Evolutionary conservation across 2,888 invertebrate species (phyloP).

Genomic region (Ptychoptera albimana): DNA sequence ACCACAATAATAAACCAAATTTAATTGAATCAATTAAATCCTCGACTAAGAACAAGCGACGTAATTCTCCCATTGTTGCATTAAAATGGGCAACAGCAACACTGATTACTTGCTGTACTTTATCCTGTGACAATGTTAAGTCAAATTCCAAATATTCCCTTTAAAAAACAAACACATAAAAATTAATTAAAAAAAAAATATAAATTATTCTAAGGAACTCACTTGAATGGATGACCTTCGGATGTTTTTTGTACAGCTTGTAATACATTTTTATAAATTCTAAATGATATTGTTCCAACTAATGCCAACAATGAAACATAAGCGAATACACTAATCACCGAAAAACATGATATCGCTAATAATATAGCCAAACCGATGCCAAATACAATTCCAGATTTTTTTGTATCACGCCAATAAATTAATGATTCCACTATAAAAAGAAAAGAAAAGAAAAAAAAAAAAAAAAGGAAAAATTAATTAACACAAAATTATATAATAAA

Average conservation of each 20-base stretch:
- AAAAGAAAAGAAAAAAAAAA: not conserved
- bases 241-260: constrained; percentile 92
- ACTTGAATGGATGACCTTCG: constrained; percentile 98
- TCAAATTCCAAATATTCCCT: constrained; percentile 77
- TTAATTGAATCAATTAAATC: constrained; percentile 91
- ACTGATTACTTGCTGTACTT: constrained; percentile 77
- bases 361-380: constrained; percentile 78
- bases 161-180: constrained; percentile 15
- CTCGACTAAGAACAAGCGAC: constrained; percentile 89
- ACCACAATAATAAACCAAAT: constrained; percentile 91
- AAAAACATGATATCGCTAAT: constrained; percentile 87
- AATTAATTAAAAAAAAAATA: not conserved
- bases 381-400: constrained; percentile 86
- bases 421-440: constrained; percentile 71
- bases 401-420: constrained; percentile 95
- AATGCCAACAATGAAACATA: constrained; percentile 79
- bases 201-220: constrained; percentile 26
- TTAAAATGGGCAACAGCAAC: constrained; percentile 77
- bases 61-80: constrained; percentile 63
- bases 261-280: constrained; percentile 89
- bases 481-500: not conserved
- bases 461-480: not conserved
- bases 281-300: constrained; percentile 78
- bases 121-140: constrained; percentile 75
- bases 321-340: constrained; percentile 87